phyloP scores from a whole-genome alignment of 1,140 invertebrate genomes.

The Chrysoperla carnea region DNA sequence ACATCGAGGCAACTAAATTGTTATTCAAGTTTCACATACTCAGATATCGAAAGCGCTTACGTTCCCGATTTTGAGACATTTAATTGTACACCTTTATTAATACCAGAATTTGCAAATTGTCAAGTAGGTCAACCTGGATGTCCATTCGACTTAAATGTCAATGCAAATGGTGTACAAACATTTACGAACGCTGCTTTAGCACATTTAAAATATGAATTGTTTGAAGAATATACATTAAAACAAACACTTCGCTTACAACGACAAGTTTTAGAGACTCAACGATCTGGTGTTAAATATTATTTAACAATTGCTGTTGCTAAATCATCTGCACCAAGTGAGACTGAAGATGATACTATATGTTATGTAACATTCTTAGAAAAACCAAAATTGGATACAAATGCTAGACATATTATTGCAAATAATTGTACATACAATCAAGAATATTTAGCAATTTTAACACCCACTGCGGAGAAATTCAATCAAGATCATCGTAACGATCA shows the following conservation, averaged over 20 bases:
- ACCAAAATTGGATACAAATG: conserved; percentile 13
- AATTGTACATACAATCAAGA: conserved; percentile 20
- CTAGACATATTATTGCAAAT: conserved; percentile 17
- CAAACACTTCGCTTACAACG: conserved; percentile 13
- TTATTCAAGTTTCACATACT: too few relatives aligned
- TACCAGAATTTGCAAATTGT: too few relatives aligned
- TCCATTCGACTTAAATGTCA: conserved; percentile 12
- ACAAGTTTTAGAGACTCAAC: conserved; percentile 4
- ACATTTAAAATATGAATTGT: conserved; percentile 14
- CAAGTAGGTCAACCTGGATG: conserved; percentile 10
- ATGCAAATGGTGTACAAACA: conserved; percentile 13
- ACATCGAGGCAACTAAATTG: too few relatives aligned
- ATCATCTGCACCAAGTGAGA: conserved; percentile 12
- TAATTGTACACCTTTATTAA: too few relatives aligned
- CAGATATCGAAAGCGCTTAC: too few relatives aligned
- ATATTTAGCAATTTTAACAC: conserved; percentile 5
- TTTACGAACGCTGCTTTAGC: conserved; percentile 13
- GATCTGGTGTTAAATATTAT: conserved; percentile 16
- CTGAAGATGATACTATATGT: conserved; percentile 8
- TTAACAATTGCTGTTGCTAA: conserved; percentile 14
- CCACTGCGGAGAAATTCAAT: conserved; percentile 5
- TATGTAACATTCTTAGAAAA: conserved; percentile 16
- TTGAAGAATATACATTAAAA: conserved; percentile 9
- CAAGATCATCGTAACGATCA: conserved; percentile 3
- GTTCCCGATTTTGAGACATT: too few relatives aligned